Conservation (phyloP, 2,888 invertebrate genomes). For the Lordiphosa andalusiaca region DNA sequence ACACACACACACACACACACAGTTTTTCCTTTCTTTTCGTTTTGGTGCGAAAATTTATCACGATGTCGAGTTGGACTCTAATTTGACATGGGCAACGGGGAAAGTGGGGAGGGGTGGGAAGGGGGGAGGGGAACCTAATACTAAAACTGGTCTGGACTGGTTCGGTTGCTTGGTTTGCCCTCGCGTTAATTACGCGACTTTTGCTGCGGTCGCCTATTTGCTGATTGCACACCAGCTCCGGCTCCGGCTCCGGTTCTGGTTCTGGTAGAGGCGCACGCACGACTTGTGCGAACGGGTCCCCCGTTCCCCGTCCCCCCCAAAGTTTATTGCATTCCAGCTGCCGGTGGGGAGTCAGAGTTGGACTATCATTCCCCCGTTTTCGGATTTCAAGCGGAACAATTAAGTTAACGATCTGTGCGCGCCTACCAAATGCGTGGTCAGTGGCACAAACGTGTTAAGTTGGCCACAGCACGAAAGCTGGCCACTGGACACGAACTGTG, state of each 20-base stretch:
- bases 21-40: not conserved
- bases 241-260: not conserved
- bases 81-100: conserved; percentile 38
- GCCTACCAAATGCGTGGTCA: conserved; percentile 25
- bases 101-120: too few relatives aligned
- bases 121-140: conserved; percentile 10
- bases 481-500: conserved; percentile 12
- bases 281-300: conserved; percentile 40
- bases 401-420: conserved; percentile 69
- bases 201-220: conserved; percentile 71
- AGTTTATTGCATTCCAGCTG: conserved; percentile 65
- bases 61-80: conserved; percentile 26
- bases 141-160: not conserved
- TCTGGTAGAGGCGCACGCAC: conserved; percentile 46
- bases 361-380: conserved; percentile 64
- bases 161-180: conserved; percentile 20
- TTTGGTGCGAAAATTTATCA: conserved; percentile 4
- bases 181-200: conserved; percentile 72
- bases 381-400: conserved; percentile 73
- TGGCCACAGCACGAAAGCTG: conserved; percentile 21
- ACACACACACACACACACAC: too few relatives aligned
- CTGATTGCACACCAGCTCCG: conserved; percentile 59
- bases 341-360: conserved; percentile 8
- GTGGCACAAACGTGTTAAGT: conserved; percentile 28
- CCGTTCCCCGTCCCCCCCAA: too few relatives aligned